Evolutionary conservation across 2,888 invertebrate species (phyloP), one percentile per base, ranked within the genome.

Genomic region (Ophion costatus): DNA sequence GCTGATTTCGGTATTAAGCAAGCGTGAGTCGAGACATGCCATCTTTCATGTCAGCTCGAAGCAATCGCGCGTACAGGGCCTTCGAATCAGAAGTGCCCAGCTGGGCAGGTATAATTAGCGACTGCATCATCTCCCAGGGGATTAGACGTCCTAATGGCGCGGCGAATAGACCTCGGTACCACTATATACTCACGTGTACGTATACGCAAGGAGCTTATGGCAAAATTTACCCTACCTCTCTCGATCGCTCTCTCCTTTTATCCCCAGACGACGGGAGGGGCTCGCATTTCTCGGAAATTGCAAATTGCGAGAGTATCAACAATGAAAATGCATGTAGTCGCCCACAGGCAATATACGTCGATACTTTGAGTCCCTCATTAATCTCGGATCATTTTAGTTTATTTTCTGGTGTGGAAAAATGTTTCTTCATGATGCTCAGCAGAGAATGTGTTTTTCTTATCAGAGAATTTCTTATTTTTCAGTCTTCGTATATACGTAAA

Each of bases 41-140:
- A 51, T 51, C 51, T 33, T n/a, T 29, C 38, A 63, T 57, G 38
- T n/a, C 45, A 74, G 61, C 63, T 63, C 22, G 51, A 75, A 11
- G 61, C 17, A 56, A 61, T 73, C 56, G 20, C 63, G 17, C 59
- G 63, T 56, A 11, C 20, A 63, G 51, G 79, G 70, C 14, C 80
- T 29, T 20, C 64, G 57, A 80, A 70, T 75, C 61, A 64, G 79
- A 56, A 79, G 66, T 76, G 57, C 51, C 45, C 22, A 80, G 75
- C 78, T 67, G 82, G 84, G 73, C 84, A 84, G 74, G 69, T 74
- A 84, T 86, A 84, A 86, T 86, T 86, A 73, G 80, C 84, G 82
- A 82, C 80, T 70, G 82, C 74, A 80, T 75, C 84, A 75, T 84
- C 76, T 84, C 84, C 82, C 82, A 79, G 75, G 75, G 80, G 82